Evolutionary conservation across 1,140 invertebrate genomes (phyloP).

Genomic region (Mesaphorura yosii): DNA sequence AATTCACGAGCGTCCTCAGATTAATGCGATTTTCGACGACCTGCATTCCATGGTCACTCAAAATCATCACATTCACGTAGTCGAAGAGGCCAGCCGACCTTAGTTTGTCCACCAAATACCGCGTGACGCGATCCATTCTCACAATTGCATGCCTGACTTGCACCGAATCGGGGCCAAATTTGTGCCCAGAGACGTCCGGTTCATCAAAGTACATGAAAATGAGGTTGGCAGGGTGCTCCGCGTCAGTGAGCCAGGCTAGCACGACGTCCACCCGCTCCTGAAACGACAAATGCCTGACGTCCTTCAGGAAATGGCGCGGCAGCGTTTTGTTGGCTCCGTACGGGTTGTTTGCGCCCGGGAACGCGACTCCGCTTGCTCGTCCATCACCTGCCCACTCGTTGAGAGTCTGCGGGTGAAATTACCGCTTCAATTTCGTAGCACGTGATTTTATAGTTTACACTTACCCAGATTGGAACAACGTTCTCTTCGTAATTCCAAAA

Average conservation of each 20-base stretch:
- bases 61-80: conserved; percentile 51
- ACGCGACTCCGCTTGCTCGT: too few relatives aligned
- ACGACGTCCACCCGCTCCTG: conserved; percentile 46
- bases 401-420: too few relatives aligned
- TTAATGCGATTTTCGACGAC: conserved; percentile 43
- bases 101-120: conserved; percentile 46
- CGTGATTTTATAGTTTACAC: too few relatives aligned
- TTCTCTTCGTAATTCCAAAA: conserved; percentile 43
- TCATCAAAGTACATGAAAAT: conserved; percentile 60
- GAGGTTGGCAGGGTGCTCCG: conserved; percentile 47
- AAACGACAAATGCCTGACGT: too few relatives aligned
- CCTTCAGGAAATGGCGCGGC: too few relatives aligned
- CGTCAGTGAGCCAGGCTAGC: conserved; percentile 52
- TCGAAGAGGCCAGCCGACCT: conserved; percentile 39
- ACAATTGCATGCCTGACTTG: conserved; percentile 41
- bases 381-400: too few relatives aligned
- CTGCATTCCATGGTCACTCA: conserved; percentile 64
- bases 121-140: conserved; percentile 45
- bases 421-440: too few relatives aligned
- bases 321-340: too few relatives aligned
- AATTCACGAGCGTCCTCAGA: conserved; percentile 44
- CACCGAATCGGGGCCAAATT: conserved; percentile 38
- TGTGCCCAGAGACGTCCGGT: conserved; percentile 50
- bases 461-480: conserved; percentile 49
- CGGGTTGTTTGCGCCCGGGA: too few relatives aligned